phyloP scores from a whole-genome alignment of 2,797 vertebrate species.

The Phrynocephalus vlangalii region DNA sequence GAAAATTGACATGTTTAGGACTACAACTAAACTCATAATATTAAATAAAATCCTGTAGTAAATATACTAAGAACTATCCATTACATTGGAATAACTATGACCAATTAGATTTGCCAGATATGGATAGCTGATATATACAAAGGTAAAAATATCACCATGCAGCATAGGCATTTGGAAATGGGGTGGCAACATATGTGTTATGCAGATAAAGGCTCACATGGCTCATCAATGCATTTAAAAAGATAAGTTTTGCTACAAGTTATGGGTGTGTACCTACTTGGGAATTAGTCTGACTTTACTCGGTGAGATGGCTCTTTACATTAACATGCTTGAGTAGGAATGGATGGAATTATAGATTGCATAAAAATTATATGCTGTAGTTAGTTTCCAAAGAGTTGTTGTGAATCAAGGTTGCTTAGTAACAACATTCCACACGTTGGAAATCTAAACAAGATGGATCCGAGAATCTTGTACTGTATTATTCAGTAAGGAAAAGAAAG shows the following conservation, averaged over 20 bases:
- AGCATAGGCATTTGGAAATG: slow-evolving; percentile 46
- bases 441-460: background rate
- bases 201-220: slow-evolving; percentile 65
- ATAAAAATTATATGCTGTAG: background rate
- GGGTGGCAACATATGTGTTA: slow-evolving; percentile 18
- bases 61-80: slow-evolving; percentile 36
- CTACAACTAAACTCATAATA: background rate
- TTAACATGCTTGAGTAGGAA: background rate
- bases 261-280: background rate
- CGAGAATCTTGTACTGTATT: background rate
- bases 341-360: background rate
- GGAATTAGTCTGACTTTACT: background rate
- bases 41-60: accelerated
- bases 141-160: slow-evolving; percentile 58
- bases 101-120: background rate
- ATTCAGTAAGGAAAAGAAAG: too few relatives aligned
- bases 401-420: background rate
- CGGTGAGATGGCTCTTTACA: background rate
- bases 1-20: background rate
- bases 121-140: slow-evolving; percentile 52
- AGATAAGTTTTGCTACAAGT: slow-evolving; percentile 35
- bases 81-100: slow-evolving; percentile 46
- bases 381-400: background rate
- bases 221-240: slow-evolving; percentile 44
- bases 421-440: background rate